phyloP scores from a whole-genome alignment of 2,888 invertebrate species.

The Synanthedon andrenaeformis region DNA sequence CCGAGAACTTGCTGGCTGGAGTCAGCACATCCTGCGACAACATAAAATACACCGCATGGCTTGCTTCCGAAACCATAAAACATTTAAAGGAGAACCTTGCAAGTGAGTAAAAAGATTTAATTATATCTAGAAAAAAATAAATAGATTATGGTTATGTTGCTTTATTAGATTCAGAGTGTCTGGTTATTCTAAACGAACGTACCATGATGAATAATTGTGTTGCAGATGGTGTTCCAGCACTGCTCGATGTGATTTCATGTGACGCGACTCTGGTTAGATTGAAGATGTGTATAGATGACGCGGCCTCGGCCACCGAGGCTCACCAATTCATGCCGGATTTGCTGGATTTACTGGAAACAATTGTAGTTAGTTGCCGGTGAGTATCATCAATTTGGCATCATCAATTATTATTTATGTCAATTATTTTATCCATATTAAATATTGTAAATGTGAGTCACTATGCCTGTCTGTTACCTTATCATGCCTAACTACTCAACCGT shows the following conservation, averaged over 20 bases:
- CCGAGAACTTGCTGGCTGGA: constrained; percentile 78
- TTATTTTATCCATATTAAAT: not conserved
- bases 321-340: constrained; percentile 77
- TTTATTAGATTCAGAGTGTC: too few relatives aligned
- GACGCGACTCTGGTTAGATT: constrained; percentile 83
- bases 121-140: too few relatives aligned
- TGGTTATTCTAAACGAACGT: too few relatives aligned
- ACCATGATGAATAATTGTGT: too few relatives aligned
- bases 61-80: constrained; percentile 58
- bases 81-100: constrained; percentile 54
- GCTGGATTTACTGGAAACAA: constrained; percentile 73
- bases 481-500: too few relatives aligned
- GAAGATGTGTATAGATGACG: constrained; percentile 70
- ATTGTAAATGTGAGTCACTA: too few relatives aligned
- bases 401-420: not conserved
- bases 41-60: constrained; percentile 60
- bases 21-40: constrained; percentile 78
- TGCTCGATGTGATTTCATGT: constrained; percentile 80
- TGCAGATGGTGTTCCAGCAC: constrained; percentile 71
- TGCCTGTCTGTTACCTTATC: too few relatives aligned
- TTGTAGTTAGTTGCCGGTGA: constrained; percentile 73
- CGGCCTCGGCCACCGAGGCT: constrained; percentile 52
- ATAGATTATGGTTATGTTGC: not conserved
- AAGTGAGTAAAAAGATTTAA: constrained; percentile 25
- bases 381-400: constrained; percentile 6